Conservation (phyloP, 2,113 vertebrate species). For the Psammodynastes pulverulentus region DNA sequence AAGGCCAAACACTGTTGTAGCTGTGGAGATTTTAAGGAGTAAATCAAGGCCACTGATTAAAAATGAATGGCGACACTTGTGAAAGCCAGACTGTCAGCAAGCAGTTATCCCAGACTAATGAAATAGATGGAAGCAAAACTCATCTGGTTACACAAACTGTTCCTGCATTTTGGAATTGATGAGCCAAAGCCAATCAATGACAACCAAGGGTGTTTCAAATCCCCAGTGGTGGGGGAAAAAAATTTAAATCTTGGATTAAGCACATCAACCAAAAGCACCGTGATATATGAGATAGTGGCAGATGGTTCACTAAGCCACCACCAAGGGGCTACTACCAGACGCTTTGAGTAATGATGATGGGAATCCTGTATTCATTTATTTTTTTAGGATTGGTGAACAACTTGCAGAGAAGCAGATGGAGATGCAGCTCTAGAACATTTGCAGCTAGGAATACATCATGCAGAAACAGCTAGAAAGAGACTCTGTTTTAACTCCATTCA, state of each 20-base stretch:
- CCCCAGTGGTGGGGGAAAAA: background rate
- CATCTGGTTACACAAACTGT: background rate
- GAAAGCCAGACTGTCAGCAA: background rate
- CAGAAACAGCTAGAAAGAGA: background rate
- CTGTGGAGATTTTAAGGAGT: background rate
- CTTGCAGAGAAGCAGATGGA: background rate
- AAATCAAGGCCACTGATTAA: background rate
- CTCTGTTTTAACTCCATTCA: background rate
- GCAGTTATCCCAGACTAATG: background rate
- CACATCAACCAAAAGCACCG: background rate
- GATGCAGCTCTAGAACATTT: background rate
- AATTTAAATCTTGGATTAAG: background rate
- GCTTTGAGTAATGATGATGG: background rate
- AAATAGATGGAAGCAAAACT: background rate
- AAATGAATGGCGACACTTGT: background rate
- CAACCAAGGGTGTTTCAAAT: background rate
- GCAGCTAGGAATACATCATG: background rate
- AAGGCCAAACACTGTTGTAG: background rate
- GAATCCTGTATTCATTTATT: background rate
- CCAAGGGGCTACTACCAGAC: background rate
- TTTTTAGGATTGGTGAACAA: background rate
- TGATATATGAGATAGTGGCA: background rate
- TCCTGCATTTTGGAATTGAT: background rate
- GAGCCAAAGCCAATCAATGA: background rate
- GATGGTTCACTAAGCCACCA: background rate